Conservation (phyloP, 2,113 vertebrate genomes). For the Donacobius atricapilla region DNA sequence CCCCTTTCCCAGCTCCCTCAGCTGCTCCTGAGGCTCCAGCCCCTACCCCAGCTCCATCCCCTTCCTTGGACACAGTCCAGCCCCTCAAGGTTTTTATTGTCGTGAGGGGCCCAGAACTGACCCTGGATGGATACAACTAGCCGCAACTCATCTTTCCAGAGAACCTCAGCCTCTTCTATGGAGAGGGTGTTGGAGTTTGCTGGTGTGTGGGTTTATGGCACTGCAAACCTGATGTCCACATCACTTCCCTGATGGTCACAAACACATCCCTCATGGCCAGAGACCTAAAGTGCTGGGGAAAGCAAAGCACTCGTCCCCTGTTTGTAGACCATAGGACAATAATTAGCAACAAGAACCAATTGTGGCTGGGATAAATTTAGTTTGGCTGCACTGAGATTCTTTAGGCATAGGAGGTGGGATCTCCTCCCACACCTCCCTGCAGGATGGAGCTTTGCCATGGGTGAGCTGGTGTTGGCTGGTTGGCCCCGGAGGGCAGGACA, state of each 20-base stretch:
- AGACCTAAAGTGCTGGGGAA: not conserved
- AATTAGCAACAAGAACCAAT: not conserved
- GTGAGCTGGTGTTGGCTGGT: not conserved
- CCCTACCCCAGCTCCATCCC: rapidly evolving
- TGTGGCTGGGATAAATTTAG: not conserved
- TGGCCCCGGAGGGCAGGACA: not conserved
- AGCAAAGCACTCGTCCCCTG: not conserved
- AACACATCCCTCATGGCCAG: not conserved
- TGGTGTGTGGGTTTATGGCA: not conserved
- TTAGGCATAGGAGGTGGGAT: not conserved
- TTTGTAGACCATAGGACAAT: not conserved
- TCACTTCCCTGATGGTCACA: not conserved
- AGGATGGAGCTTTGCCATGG: not conserved
- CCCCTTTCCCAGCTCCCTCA: not conserved
- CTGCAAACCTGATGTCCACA: not conserved
- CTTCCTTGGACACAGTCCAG: rapidly evolving
- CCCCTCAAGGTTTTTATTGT: not conserved
- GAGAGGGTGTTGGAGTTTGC: not conserved
- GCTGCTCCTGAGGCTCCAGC: rapidly evolving
- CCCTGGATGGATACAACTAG: not conserved
- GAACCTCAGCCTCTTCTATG: not conserved
- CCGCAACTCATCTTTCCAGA: not conserved
- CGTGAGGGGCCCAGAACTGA: not conserved
- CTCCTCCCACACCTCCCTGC: not conserved
- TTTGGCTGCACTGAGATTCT: not conserved